Percentiles rank a stretch among this genome's conserved stretches.
phyloP scores from a whole-genome alignment of 2,113 vertebrate genomes.

The Mola mola region DNA sequence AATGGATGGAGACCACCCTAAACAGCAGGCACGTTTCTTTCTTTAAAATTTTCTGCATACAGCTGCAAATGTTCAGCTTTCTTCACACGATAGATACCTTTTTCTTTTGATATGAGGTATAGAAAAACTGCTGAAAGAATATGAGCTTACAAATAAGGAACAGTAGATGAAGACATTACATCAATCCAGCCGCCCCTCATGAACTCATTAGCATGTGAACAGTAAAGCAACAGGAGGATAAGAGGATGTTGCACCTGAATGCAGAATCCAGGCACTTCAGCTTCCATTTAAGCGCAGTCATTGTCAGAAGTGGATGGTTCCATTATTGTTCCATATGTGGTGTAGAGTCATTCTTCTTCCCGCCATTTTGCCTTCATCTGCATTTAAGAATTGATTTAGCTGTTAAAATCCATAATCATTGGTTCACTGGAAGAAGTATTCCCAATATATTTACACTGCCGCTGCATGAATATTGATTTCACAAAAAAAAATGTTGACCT shows the following conservation, averaged over 20 bases:
- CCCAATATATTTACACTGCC: background rate
- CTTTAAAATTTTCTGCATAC: background rate
- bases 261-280: slow-evolving; percentile 13
- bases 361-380: background rate
- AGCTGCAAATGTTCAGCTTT: background rate
- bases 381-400: no score
- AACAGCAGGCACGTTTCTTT: background rate
- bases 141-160: background rate
- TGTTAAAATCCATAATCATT: no score
- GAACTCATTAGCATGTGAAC: slow-evolving; percentile 43
- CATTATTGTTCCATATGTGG: slow-evolving; percentile 6
- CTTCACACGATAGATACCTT: background rate
- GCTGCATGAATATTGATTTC: background rate
- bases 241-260: slow-evolving; percentile 15
- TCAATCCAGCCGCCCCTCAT: no score
- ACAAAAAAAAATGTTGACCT: background rate
- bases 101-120: background rate
- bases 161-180: no score
- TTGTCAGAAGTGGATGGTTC: slow-evolving; percentile 2
- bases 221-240: slow-evolving; percentile 24
- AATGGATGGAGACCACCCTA: background rate
- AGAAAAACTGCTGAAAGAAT: background rate
- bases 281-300: slow-evolving; percentile 21
- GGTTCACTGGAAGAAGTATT: no score
- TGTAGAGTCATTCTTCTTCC: background rate